These are phyloP conservation scores for Drosophila kikkawai DNA, from an alignment of 1,140 invertebrate genomes.

Conservation along the genomic window DNA sequence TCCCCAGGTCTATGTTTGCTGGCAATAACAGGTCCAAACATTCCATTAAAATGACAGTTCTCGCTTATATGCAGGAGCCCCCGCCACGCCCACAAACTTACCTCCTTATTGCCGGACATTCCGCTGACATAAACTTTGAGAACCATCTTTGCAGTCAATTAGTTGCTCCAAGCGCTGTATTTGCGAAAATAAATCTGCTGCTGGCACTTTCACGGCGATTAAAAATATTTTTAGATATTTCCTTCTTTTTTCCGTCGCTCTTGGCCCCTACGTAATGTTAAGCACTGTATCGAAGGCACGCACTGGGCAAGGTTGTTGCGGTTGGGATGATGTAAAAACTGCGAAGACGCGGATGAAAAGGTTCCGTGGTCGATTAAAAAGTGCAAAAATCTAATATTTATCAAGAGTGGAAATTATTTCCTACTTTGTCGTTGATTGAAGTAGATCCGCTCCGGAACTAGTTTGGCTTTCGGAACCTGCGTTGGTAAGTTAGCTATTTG, in stretches of 20 bases:
- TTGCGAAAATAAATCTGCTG: constrained; percentile 46
- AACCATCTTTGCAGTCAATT: constrained; percentile 88
- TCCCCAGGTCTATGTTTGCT: constrained; percentile 43
- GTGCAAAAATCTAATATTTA: constrained; percentile 51
- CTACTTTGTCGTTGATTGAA: constrained; percentile 45
- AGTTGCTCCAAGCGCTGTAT: constrained; percentile 20
- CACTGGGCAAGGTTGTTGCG: constrained; percentile 50
- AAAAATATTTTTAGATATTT: constrained; percentile 78
- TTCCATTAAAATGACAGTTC: constrained; percentile 75
- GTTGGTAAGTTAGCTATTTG: no score
- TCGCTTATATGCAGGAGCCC: constrained; percentile 9
- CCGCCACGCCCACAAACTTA: constrained; percentile 85
- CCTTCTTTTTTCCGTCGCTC: constrained; percentile 42
- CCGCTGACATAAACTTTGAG: constrained; percentile 95
- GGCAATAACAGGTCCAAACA: constrained; percentile 60
- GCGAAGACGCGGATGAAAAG: constrained; percentile 39
- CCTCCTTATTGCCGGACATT: constrained; percentile 96
- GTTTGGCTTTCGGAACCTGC: no score
- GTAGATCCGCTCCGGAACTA: no score
- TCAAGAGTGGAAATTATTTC: constrained; percentile 58
- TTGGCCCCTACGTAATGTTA: constrained; percentile 66
- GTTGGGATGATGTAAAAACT: constrained; percentile 11
- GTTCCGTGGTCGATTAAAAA: constrained; percentile 27
- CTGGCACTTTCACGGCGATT: constrained; percentile 62
- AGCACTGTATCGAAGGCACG: constrained; percentile 49